A percentile compares a stretch with the other conserved stretches of the same genome.
phyloP scores from a whole-genome alignment of 2,888 invertebrate genomes.

The Oxyscelio sp. region DNA sequence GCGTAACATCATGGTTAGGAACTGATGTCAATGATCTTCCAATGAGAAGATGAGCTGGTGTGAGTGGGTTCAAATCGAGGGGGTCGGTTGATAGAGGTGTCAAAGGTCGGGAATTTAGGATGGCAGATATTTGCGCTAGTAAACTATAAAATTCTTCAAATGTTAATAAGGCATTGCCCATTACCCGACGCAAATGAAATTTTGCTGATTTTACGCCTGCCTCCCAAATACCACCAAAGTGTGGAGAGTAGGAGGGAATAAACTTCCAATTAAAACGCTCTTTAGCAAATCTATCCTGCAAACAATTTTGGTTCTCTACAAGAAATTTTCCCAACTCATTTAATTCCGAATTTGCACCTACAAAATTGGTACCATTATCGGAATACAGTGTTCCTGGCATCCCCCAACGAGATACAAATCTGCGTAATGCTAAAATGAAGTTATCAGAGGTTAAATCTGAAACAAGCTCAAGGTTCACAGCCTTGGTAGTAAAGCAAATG shows the following conservation, averaged over 20 bases:
- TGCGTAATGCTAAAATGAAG: slow-evolving; percentile 11
- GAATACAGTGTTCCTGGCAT: slow-evolving; percentile 25
- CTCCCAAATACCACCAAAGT: background rate
- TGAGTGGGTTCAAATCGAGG: slow-evolving; percentile 70
- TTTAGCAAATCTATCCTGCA: background rate
- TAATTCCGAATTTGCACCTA: slow-evolving; percentile 22
- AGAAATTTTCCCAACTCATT: slow-evolving; percentile 16
- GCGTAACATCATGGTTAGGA: slow-evolving; percentile 73
- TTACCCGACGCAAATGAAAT: background rate
- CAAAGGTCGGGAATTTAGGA: background rate
- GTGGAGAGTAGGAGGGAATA: background rate
- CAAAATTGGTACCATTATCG: slow-evolving; percentile 34
- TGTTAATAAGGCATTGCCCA: background rate
- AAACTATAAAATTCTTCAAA: slow-evolving; percentile 1
- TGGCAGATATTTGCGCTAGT: background rate
- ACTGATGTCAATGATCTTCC: slow-evolving; percentile 73
- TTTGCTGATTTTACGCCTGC: background rate
- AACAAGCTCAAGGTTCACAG: slow-evolving; percentile 11
- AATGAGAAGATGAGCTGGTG: slow-evolving; percentile 81
- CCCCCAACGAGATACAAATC: slow-evolving; percentile 28
- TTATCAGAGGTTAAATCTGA: slow-evolving; percentile 13
- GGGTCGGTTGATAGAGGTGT: slow-evolving; percentile 74
- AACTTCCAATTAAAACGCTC: background rate
- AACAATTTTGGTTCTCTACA: background rate
- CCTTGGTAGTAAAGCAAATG: slow-evolving; percentile 10